Evolutionary conservation across 2,113 vertebrate genomes (phyloP).

Genomic region (Eonycteris spelaea): DNA sequence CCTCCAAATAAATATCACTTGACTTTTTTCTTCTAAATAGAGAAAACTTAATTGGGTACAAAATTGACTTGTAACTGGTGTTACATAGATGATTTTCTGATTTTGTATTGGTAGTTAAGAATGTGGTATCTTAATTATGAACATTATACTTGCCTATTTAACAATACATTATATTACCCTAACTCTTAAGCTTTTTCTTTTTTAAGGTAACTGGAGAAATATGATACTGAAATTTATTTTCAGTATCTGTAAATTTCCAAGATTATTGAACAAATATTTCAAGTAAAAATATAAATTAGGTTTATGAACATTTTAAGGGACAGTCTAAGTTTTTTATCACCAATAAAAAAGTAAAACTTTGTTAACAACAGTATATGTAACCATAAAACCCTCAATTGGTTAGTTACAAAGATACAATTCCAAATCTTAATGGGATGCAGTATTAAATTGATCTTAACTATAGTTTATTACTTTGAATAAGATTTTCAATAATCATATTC

Average conservation of each 20-base stretch:
- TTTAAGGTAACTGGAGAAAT: not conserved
- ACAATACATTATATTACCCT: not conserved
- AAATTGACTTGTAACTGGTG: not conserved
- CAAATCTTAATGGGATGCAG: constrained; percentile 69
- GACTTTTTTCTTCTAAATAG: not conserved
- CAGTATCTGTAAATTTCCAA: not conserved
- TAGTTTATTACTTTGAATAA: constrained; percentile 62
- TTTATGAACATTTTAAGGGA: constrained; percentile 44
- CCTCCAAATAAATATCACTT: not conserved
- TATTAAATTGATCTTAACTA: constrained; percentile 67
- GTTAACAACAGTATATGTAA: constrained; percentile 69
- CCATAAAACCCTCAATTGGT: constrained; percentile 67
- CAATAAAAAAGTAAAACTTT: constrained; percentile 75
- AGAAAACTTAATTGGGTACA: not conserved
- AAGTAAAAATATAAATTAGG: constrained; percentile 1
- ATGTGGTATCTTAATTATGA: not conserved
- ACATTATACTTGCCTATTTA: not conserved
- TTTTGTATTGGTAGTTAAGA: not conserved
- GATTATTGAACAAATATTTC: not conserved
- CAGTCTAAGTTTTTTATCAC: constrained; percentile 48
- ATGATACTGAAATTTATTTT: not conserved
- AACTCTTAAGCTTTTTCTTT: not conserved
- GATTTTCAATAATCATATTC: constrained; percentile 46
- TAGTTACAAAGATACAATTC: constrained; percentile 73
- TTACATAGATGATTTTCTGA: not conserved